Evolutionary conservation across 2,797 vertebrate genomes (phyloP), one percentile per base, ranked within the genome.

Genomic region (Anableps anableps): DNA sequence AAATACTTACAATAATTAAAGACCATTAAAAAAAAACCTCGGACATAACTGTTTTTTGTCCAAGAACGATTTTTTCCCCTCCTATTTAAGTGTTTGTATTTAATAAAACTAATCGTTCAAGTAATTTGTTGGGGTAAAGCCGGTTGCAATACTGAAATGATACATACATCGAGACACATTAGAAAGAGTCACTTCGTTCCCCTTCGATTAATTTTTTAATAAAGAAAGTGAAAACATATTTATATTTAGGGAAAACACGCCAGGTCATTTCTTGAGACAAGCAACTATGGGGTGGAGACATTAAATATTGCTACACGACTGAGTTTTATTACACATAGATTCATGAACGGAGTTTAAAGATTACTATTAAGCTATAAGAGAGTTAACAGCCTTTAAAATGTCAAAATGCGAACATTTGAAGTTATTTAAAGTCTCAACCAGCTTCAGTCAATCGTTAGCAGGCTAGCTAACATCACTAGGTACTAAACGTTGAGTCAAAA

Each of bases 391-490:
- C 41, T 70, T 70, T 26, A 43, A 4, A 43, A n/a, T 7, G 21
- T 55, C 2, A n/a, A 11, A 58, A 7, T 70, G 38, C 38, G 16
- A 43, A 26, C 10, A 45, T 26, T 3, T 43, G 5, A 70, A 17
- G 34, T 21, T 62, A 66, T 38, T 9, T 74, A 14, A 43, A 34
- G 36, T 19, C 43, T 2, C 53, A 83, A 26, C 21, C 17, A 82
- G 76, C 83, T 66, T 72, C 41, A 71, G 10, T 26, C 60, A 48
- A 76, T 55, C 13, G 45, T 72, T 83, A 88, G 84, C 85, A 53
- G 1, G 11, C 47, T 43, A 14, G 89, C 84, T 89, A 81, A 72
- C 48, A 19, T 75, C 21, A 71, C 43, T 70, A 86, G 64, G 78
- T 74, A 2, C 4, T 0, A n/a, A 71, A 53, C 41, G n/a, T 21